A percentile compares a stretch with the other conserved stretches of the same genome.
Conservation (phyloP, 2,888 invertebrate genomes). For the Allygus modestus region DNA sequence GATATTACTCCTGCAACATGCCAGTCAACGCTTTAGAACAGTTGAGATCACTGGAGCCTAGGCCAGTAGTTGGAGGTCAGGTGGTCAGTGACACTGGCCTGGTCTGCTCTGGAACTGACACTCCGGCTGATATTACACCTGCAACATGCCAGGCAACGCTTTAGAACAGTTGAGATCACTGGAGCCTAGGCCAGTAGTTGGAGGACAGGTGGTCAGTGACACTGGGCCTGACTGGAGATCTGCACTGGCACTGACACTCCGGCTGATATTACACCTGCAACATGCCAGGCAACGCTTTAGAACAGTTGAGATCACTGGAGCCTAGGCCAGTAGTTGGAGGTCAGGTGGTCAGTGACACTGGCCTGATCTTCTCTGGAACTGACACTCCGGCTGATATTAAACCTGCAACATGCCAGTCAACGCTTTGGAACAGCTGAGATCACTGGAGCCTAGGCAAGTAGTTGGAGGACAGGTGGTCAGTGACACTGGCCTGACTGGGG, state of each 20-base stretch:
- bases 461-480: conserved; percentile 79
- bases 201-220: conserved; percentile 78
- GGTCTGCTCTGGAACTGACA: conserved; percentile 94
- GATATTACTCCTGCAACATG: conserved; percentile 89
- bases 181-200: conserved; percentile 94
- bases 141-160: conserved; percentile 69
- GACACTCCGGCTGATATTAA: conserved; percentile 95
- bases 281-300: conserved; percentile 71
- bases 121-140: conserved; percentile 96
- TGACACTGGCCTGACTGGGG: conserved; percentile 88
- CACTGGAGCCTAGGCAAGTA: conserved; percentile 96
- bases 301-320: conserved; percentile 96
- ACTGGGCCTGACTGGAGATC: conserved; percentile 90
- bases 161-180: conserved; percentile 82
- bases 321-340: conserved; percentile 90
- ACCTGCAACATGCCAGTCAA: conserved; percentile 78
- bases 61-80: conserved; percentile 87
- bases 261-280: conserved; percentile 92
- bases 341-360: conserved; percentile 81
- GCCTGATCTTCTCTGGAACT: conserved; percentile 94
- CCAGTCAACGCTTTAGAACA: conserved; percentile 76
- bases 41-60: conserved; percentile 94
- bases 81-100: conserved; percentile 84
- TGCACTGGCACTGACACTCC: conserved; percentile 95
- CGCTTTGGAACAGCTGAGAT: conserved; percentile 86